Conservation (phyloP, 2,888 invertebrate genomes). For the Aricia artaxerxes region DNA sequence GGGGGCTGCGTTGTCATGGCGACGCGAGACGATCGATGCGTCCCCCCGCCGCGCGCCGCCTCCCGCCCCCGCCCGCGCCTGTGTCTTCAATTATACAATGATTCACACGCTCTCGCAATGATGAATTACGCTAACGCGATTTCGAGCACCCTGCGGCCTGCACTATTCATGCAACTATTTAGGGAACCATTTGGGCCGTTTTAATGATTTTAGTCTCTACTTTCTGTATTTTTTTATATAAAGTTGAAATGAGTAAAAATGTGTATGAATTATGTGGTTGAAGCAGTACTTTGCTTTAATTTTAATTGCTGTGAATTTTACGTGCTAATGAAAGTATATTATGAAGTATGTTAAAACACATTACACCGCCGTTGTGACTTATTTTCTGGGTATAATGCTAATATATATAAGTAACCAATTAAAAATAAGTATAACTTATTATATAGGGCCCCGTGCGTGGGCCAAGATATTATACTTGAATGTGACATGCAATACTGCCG, state of each 20-base stretch:
- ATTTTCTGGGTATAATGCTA: not conserved
- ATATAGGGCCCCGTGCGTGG: too few species aligned
- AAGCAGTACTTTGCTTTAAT: too few species aligned
- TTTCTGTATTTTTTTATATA: not conserved
- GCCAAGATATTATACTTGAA: too few species aligned
- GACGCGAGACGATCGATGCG: conserved; percentile 76
- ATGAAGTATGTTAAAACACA: too few species aligned
- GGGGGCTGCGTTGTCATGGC: conserved; percentile 62
- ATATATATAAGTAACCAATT: too few species aligned
- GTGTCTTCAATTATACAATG: conserved; percentile 75
- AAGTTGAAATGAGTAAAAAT: too few species aligned
- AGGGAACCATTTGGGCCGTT: conserved; percentile 11
- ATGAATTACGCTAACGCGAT: conserved; percentile 47
- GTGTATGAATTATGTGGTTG: too few species aligned
- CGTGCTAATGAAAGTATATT: too few species aligned
- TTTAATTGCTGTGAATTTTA: too few species aligned
- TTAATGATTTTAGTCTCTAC: not conserved
- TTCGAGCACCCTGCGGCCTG: conserved; percentile 18
- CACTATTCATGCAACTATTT: conserved; percentile 26
- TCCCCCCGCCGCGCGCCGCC: conserved; percentile 42
- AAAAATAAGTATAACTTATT: not conserved
- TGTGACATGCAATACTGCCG: too few species aligned
- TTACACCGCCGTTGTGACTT: not conserved
- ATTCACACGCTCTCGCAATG: conserved; percentile 71
- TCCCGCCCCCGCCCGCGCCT: conserved; percentile 51